These are phyloP conservation scores for Trachymyrmex septentrionalis DNA, from an alignment of 1,140 invertebrate genomes.

Conservation along the genomic window DNA sequence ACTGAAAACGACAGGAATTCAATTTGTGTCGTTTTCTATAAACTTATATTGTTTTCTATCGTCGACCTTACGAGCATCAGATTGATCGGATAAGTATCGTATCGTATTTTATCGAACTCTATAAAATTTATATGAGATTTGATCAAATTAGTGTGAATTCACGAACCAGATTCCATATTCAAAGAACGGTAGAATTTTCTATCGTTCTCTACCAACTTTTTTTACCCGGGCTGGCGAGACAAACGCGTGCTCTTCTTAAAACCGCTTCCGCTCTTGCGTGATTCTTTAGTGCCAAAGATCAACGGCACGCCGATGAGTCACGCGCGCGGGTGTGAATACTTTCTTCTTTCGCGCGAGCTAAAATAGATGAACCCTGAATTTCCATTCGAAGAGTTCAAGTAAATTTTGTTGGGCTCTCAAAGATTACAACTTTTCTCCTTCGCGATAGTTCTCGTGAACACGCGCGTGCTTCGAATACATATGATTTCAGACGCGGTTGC, in stretches of 20 bases:
- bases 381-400: neutral
- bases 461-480: neutral
- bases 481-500: neutral
- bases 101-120: no score
- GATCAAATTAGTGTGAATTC: no score
- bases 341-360: neutral
- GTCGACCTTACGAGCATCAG: no score
- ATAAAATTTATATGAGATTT: no score
- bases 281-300: neutral
- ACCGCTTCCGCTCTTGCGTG: neutral
- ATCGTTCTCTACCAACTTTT: no score
- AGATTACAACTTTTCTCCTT: neutral
- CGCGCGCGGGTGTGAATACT: neutral
- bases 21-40: no score
- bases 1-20: no score
- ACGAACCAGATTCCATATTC: no score
- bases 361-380: neutral
- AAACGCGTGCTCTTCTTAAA: neutral
- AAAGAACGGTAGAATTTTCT: no score
- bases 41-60: no score
- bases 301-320: neutral
- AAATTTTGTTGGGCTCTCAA: neutral
- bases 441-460: no score
- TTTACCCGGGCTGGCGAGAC: neutral
- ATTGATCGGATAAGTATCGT: no score